Conservation (phyloP, 2,113 vertebrate genomes). For the Ivindomyrus marchei region DNA sequence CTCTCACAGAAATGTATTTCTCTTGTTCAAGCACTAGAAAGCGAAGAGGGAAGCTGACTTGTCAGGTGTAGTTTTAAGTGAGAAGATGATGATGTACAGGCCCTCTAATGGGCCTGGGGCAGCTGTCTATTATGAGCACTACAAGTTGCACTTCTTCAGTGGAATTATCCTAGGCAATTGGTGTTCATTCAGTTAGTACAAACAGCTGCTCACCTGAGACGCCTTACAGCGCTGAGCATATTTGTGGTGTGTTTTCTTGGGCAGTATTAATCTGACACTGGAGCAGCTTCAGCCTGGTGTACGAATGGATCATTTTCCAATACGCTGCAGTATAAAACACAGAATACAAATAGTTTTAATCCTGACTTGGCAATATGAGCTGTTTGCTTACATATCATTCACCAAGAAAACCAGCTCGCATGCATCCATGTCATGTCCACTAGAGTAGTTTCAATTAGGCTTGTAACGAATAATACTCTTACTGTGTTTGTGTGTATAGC, state of each 20-base stretch:
- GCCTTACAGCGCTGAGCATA: conserved; percentile 19
- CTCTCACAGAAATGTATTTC: background rate
- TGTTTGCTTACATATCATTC: conserved; percentile 20
- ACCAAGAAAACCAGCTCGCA: conserved; percentile 55
- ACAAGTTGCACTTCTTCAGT: background rate
- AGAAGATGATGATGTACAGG: background rate
- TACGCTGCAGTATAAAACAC: conserved; percentile 30
- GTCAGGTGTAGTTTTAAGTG: background rate
- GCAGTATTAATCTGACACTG: conserved; percentile 40
- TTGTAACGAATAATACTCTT: background rate
- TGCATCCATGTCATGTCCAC: conserved; percentile 50
- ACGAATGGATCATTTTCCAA: conserved; percentile 44
- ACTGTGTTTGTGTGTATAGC: background rate
- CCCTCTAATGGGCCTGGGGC: background rate
- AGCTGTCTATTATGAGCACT: background rate
- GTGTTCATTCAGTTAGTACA: conserved; percentile 40
- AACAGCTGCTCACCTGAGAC: conserved; percentile 39
- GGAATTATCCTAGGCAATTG: conserved; percentile 45
- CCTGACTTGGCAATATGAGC: conserved; percentile 38
- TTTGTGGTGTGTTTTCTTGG: conserved; percentile 58
- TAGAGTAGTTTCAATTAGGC: conserved; percentile 35
- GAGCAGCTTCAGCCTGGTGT: conserved; percentile 28
- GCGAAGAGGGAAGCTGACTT: background rate
- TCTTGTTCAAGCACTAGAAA: background rate
- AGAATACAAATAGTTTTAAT: conserved; percentile 34